Evolutionary conservation across 2,113 vertebrate genomes (phyloP).

Genomic region (Coptodon bakossiorum): DNA sequence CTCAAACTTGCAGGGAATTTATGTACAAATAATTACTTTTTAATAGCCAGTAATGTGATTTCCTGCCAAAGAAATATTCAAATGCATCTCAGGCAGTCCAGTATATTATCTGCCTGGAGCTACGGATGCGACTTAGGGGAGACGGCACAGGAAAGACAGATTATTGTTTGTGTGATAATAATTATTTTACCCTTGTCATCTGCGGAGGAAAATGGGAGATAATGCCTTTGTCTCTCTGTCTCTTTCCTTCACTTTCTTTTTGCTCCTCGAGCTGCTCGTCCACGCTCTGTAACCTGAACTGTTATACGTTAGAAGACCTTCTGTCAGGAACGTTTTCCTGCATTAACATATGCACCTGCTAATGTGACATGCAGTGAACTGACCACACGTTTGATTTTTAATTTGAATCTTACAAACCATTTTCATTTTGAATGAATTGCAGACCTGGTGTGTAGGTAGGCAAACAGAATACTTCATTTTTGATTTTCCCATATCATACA

Average conservation of each 20-base stretch:
- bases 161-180: slow-evolving; percentile 78
- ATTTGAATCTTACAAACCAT: neutral
- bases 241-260: slow-evolving; percentile 21
- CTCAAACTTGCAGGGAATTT: slow-evolving; percentile 73
- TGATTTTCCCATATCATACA: neutral
- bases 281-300: neutral
- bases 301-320: neutral
- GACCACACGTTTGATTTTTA: neutral
- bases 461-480: neutral
- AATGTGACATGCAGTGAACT: neutral
- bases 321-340: neutral
- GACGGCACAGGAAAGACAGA: slow-evolving; percentile 65
- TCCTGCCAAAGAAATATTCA: slow-evolving; percentile 83
- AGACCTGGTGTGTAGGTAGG: no score
- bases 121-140: slow-evolving; percentile 65
- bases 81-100: slow-evolving; percentile 79
- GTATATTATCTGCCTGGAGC: slow-evolving; percentile 80
- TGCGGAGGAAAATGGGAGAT: slow-evolving; percentile 52
- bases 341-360: neutral
- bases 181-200: slow-evolving; percentile 74
- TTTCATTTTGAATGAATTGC: neutral
- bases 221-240: slow-evolving; percentile 55
- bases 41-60: slow-evolving; percentile 81
- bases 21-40: slow-evolving; percentile 86
- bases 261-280: neutral